These are phyloP conservation scores for Anagyrus pseudococci DNA, from an alignment of 2,888 invertebrate genomes.

Conservation along the genomic window DNA sequence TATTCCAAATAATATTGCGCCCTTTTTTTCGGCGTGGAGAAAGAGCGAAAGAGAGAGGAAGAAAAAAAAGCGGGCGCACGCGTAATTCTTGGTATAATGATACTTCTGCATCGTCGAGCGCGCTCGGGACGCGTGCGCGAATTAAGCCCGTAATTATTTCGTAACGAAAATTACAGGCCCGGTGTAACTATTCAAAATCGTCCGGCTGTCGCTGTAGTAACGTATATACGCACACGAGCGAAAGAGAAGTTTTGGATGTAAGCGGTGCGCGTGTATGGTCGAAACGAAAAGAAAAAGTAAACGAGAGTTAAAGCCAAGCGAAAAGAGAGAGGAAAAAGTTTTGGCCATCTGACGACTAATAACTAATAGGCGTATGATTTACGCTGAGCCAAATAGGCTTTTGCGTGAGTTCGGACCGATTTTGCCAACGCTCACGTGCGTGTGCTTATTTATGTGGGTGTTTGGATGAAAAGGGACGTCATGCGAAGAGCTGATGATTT, in stretches of 20 bases:
- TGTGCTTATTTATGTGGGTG: no score
- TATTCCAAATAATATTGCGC: not conserved
- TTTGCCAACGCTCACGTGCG: no score
- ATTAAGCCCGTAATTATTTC: slow-evolving; percentile 37
- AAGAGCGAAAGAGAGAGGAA: not conserved
- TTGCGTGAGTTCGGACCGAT: no score
- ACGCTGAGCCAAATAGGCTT: no score
- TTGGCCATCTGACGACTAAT: slow-evolving; percentile 1
- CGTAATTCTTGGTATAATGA: slow-evolving; percentile 27
- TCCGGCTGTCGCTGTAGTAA: slow-evolving; percentile 13
- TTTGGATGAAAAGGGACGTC: no score
- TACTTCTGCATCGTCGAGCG: slow-evolving; percentile 19
- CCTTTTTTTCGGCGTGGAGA: not conserved
- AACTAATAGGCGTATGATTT: slow-evolving; percentile 3
- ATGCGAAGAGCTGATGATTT: no score
- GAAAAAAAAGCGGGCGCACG: slow-evolving; percentile 17
- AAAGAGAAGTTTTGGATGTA: not conserved
- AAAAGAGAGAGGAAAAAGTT: no score
- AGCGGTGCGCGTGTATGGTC: not conserved
- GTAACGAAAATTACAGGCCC: slow-evolving; percentile 32
- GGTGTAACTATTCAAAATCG: slow-evolving; percentile 26
- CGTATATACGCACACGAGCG: not conserved
- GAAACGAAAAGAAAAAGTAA: no score
- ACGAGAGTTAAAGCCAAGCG: no score
- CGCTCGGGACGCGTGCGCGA: slow-evolving; percentile 24